These are phyloP conservation scores for Reticulitermes speratus DNA, from an alignment of 1,140 invertebrate species.

Conservation along the genomic window DNA sequence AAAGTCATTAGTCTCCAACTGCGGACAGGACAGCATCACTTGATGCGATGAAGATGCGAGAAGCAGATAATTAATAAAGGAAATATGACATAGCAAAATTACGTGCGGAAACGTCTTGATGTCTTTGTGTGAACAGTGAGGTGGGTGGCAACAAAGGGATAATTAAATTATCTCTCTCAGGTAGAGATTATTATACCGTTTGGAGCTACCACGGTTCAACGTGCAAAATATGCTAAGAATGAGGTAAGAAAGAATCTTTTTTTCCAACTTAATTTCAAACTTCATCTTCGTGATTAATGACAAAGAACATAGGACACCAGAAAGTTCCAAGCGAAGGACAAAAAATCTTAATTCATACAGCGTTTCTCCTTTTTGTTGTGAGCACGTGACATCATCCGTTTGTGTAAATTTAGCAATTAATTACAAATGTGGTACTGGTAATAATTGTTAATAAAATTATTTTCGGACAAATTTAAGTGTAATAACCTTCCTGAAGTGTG, in stretches of 20 bases:
- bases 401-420: no score
- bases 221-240: background rate
- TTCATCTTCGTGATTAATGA: background rate
- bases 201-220: background rate
- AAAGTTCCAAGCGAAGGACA: background rate
- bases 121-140: conserved; percentile 1
- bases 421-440: no score
- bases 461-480: no score
- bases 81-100: conserved; percentile 14
- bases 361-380: no score
- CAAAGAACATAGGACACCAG: background rate
- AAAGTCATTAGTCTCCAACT: background rate
- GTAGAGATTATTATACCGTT: background rate
- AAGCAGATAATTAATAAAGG: background rate
- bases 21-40: background rate
- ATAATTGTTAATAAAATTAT: no score
- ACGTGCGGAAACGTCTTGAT: conserved; percentile 1
- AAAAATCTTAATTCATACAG: background rate
- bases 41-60: background rate
- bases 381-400: no score
- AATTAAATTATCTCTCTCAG: conserved; percentile 14
- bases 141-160: background rate
- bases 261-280: conserved; percentile 17
- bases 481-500: no score
- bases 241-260: background rate